Conservation (phyloP, 2,888 invertebrate species). For the Opisthograptis luteolata region DNA sequence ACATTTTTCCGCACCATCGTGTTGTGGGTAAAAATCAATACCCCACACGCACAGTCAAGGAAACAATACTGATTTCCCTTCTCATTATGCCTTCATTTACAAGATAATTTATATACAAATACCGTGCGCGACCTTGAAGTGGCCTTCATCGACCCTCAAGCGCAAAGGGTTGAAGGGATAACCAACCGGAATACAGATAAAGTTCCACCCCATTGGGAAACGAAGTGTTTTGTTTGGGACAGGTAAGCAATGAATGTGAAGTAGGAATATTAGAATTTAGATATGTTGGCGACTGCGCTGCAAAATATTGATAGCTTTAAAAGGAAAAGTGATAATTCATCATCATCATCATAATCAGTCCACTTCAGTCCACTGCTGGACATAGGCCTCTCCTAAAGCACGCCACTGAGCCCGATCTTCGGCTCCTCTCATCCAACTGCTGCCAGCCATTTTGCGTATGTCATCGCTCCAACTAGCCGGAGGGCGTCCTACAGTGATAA, state of each 20-base stretch:
- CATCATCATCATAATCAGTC: too few species aligned
- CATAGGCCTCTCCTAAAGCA: too few species aligned
- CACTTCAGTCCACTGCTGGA: too few species aligned
- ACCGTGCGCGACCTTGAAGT: constrained; percentile 11
- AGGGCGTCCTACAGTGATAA: too few species aligned
- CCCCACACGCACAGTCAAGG: not conserved
- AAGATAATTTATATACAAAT: constrained; percentile 6
- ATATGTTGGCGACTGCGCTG: too few species aligned
- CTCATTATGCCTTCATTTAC: not conserved
- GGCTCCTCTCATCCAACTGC: too few species aligned
- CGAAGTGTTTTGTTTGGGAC: constrained; percentile 3
- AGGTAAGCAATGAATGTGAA: not conserved
- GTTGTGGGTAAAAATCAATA: not conserved
- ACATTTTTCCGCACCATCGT: not conserved
- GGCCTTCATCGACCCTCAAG: constrained; percentile 17
- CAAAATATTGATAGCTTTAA: too few species aligned
- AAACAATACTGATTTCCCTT: not conserved
- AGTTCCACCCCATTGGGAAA: not conserved
- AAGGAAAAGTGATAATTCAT: too few species aligned
- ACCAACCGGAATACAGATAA: constrained; percentile 1
- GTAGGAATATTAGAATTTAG: not conserved
- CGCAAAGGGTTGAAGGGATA: constrained; percentile 15
- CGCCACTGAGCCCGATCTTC: too few species aligned
- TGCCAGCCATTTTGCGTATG: too few species aligned
- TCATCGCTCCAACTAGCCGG: too few species aligned